phyloP scores from a whole-genome alignment of 1,140 invertebrate species.

The Caenorhabditis briggsae region DNA sequence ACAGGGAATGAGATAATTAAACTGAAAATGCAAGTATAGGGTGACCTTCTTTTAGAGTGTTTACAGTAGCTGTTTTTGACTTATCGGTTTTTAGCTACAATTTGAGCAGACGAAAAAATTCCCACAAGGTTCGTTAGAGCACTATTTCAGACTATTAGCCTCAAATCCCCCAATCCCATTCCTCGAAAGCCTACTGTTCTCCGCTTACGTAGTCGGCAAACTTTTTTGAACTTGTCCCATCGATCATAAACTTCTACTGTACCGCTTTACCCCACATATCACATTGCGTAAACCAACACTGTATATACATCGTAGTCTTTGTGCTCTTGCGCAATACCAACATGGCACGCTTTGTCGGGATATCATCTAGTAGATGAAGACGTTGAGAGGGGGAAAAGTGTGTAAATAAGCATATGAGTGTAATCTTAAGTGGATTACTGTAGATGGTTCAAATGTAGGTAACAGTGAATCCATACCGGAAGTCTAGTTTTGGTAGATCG shows the following conservation, averaged over 20 bases:
- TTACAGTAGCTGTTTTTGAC: too few species aligned
- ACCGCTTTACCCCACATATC: not conserved
- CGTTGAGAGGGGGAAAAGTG: not conserved
- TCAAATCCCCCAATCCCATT: not conserved
- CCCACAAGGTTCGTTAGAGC: too few species aligned
- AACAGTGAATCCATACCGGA: too few species aligned
- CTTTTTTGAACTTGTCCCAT: conserved; percentile 30
- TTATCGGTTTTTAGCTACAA: too few species aligned
- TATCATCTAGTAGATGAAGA: not conserved
- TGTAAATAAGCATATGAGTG: not conserved
- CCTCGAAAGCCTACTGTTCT: not conserved
- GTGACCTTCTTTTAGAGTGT: too few species aligned
- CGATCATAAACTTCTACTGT: not conserved
- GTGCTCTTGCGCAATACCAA: conserved; percentile 45
- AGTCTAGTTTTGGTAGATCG: too few species aligned
- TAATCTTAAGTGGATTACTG: not conserved
- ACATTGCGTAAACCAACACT: conserved; percentile 11
- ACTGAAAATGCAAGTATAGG: too few species aligned
- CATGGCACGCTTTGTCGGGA: conserved; percentile 11
- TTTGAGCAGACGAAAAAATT: too few species aligned
- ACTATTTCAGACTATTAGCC: not conserved
- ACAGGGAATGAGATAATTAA: too few species aligned
- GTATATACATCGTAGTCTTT: not conserved
- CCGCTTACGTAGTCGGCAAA: not conserved
- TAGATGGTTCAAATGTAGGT: too few species aligned